Conservation (phyloP, 2,888 invertebrate genomes). For the Lapara coniferarum region DNA sequence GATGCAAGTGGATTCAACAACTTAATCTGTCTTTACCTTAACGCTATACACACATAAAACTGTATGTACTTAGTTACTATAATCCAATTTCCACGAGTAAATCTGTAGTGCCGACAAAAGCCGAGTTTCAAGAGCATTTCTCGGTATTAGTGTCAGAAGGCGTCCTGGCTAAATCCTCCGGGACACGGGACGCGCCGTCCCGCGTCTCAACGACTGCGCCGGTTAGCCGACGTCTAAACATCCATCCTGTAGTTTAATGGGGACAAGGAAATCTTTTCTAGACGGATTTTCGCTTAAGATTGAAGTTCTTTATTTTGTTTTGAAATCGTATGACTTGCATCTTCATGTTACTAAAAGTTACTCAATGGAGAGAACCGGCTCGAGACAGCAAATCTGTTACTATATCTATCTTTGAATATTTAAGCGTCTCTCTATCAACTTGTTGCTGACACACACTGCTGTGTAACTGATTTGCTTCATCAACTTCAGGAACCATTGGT, state of each 20-base stretch:
- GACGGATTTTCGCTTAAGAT: too few species aligned
- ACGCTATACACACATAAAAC: background rate
- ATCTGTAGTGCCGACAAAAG: background rate
- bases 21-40: background rate
- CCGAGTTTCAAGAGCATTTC: background rate
- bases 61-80: background rate
- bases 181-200: background rate
- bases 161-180: background rate
- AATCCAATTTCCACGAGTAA: conserved; percentile 1
- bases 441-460: too few species aligned
- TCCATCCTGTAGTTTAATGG: background rate
- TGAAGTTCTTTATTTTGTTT: too few species aligned
- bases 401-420: too few species aligned
- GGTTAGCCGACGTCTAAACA: background rate
- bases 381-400: too few species aligned
- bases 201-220: background rate
- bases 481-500: too few species aligned
- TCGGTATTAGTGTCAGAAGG: conserved; percentile 6
- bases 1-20: background rate
- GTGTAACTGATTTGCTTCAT: too few species aligned
- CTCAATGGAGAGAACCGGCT: background rate
- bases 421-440: too few species aligned
- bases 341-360: too few species aligned
- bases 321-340: too few species aligned
- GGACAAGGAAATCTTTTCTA: background rate